phyloP scores from a whole-genome alignment of 2,888 invertebrate genomes.

The Catocala nupta region DNA sequence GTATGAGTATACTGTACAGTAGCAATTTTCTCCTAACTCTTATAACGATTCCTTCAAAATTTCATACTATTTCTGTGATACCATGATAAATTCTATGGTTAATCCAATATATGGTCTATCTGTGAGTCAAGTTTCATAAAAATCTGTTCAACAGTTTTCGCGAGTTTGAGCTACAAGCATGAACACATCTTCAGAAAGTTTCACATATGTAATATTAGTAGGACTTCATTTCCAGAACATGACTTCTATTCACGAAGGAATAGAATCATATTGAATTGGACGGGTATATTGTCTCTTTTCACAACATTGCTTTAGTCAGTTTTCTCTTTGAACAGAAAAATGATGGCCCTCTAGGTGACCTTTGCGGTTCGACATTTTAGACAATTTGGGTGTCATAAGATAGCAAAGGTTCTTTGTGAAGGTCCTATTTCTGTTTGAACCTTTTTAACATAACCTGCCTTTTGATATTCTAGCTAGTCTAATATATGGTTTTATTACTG shows the following conservation, averaged over 20 bases:
- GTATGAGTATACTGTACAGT: too few species aligned
- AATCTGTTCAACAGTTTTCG: too few species aligned
- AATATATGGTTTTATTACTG: too few species aligned
- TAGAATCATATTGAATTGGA: neutral
- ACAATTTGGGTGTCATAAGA: slow-evolving; percentile 3
- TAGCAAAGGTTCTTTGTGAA: slow-evolving; percentile 9
- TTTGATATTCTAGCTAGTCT: neutral
- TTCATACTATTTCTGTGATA: too few species aligned
- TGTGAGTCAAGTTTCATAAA: too few species aligned
- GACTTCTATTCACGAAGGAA: neutral
- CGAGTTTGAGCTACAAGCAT: too few species aligned
- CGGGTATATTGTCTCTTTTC: neutral
- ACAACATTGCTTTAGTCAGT: neutral
- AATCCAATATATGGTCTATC: too few species aligned
- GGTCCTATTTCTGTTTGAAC: slow-evolving; percentile 1
- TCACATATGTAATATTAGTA: too few species aligned
- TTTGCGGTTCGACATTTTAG: slow-evolving; percentile 11
- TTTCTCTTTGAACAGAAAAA: slow-evolving; percentile 5
- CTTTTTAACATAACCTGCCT: neutral
- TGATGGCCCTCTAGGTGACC: slow-evolving; percentile 13
- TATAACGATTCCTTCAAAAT: too few species aligned
- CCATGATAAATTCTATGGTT: too few species aligned
- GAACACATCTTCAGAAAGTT: too few species aligned
- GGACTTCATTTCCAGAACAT: neutral
- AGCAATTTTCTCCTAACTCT: too few species aligned